Evolutionary conservation across 1,140 invertebrate species (phyloP).

Genomic region (Calliopsis andreniformis): DNA sequence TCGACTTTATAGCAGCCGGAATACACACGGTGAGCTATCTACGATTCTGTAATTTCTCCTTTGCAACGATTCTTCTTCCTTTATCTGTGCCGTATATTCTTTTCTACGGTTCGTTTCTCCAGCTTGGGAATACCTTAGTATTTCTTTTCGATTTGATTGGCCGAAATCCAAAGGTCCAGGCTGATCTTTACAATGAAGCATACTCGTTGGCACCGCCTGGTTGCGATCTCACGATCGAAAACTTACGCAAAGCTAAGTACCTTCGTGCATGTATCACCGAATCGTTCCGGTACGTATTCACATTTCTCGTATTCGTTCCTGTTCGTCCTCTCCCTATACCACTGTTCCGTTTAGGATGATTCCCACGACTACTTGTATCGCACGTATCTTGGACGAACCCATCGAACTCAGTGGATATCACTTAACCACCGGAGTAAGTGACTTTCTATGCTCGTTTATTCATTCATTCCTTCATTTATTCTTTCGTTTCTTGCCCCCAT

Average conservation of each 20-base stretch:
- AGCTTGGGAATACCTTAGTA: conserved; percentile 91
- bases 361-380: conserved; percentile 92
- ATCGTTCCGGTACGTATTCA: conserved; percentile 84
- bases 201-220: conserved; percentile 82
- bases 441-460: background rate
- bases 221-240: conserved; percentile 83
- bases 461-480: background rate
- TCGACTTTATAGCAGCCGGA: conserved; percentile 93
- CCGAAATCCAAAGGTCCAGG: conserved; percentile 86
- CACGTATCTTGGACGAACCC: conserved; percentile 89
- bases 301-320: no score
- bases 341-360: conserved; percentile 83
- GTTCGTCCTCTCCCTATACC: no score
- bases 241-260: conserved; percentile 87
- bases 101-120: conserved; percentile 47
- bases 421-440: conserved; percentile 88
- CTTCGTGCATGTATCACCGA: conserved; percentile 93
- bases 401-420: conserved; percentile 89
- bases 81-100: background rate
- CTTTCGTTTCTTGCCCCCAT: background rate
- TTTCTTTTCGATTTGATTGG: conserved; percentile 91
- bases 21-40: conserved; percentile 88
- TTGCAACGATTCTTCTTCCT: background rate
- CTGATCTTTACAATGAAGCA: conserved; percentile 89
- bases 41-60: background rate